Conservation (phyloP, 2,888 invertebrate genomes). For the Drosophila meridiana region DNA sequence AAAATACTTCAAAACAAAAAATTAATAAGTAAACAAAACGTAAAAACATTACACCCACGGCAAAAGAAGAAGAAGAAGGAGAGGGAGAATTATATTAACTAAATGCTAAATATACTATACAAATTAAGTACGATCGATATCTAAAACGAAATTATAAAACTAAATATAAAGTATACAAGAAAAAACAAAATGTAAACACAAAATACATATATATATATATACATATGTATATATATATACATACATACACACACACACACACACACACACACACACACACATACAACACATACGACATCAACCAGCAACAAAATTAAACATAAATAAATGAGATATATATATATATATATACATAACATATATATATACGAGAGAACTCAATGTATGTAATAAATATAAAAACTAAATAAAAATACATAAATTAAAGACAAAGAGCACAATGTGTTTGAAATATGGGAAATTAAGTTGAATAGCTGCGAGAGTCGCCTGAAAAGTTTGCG, state of each 20-base stretch:
- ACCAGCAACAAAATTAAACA: constrained; percentile 33
- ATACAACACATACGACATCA: constrained; percentile 19
- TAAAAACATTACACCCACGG: constrained; percentile 79
- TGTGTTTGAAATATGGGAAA: neutral
- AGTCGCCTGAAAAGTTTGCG: too few relatives aligned
- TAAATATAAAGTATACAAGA: constrained; percentile 44
- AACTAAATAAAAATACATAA: constrained; percentile 77
- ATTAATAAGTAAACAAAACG: constrained; percentile 40
- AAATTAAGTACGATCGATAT: constrained; percentile 76
- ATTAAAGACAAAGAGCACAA: constrained; percentile 38
- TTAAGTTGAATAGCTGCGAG: neutral
- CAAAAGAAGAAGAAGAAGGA: neutral
- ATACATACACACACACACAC: neutral
- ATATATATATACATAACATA: constrained; percentile 20
- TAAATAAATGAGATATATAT: constrained; percentile 35
- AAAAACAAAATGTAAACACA: constrained; percentile 35
- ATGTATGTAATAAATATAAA: constrained; percentile 82
- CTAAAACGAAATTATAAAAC: constrained; percentile 73
- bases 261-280: neutral
- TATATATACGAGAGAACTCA: constrained; percentile 76
- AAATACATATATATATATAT: constrained; percentile 13
- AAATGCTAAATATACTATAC: constrained; percentile 68
- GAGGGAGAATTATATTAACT: constrained; percentile 70
- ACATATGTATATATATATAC: neutral
- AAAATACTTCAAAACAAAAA: constrained; percentile 46